These are phyloP conservation scores for Ferrisia virgata DNA, from an alignment of 2,888 invertebrate species.

Conservation along the genomic window DNA sequence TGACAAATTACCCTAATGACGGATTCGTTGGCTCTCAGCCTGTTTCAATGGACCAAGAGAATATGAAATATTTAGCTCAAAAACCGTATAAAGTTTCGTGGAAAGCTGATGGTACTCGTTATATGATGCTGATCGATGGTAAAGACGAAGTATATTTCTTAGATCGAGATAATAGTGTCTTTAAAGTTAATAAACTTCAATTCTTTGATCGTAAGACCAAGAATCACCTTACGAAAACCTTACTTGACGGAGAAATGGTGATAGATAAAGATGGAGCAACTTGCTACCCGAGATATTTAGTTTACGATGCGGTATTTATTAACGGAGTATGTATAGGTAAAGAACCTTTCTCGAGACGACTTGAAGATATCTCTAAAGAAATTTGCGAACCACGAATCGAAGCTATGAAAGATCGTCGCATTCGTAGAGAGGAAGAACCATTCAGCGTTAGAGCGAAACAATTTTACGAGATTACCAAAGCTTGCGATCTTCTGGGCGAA, in stretches of 20 bases:
- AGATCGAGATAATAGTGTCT: constrained; percentile 92
- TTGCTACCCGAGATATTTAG: constrained; percentile 82
- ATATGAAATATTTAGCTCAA: constrained; percentile 69
- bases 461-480: constrained; percentile 80
- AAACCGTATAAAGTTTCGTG: constrained; percentile 95
- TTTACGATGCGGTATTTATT: constrained; percentile 88
- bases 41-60: constrained; percentile 87
- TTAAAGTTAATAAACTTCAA: constrained; percentile 73
- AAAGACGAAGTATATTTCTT: constrained; percentile 84
- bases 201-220: constrained; percentile 74
- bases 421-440: constrained; percentile 76
- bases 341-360: constrained; percentile 66
- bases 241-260: constrained; percentile 97
- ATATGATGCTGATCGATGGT: constrained; percentile 93
- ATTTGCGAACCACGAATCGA: constrained; percentile 59
- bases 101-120: constrained; percentile 98
- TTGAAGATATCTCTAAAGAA: constrained; percentile 64
- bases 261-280: constrained; percentile 76
- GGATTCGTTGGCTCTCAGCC: constrained; percentile 94
- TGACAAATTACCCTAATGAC: constrained; percentile 55
- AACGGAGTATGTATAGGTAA: constrained; percentile 75
- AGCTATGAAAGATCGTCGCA: constrained; percentile 73
- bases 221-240: constrained; percentile 72
- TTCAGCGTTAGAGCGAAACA: constrained; percentile 87
- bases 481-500: constrained; percentile 69